Conservation (phyloP, 1,140 invertebrate genomes). For the Spodoptera frugiperda region DNA sequence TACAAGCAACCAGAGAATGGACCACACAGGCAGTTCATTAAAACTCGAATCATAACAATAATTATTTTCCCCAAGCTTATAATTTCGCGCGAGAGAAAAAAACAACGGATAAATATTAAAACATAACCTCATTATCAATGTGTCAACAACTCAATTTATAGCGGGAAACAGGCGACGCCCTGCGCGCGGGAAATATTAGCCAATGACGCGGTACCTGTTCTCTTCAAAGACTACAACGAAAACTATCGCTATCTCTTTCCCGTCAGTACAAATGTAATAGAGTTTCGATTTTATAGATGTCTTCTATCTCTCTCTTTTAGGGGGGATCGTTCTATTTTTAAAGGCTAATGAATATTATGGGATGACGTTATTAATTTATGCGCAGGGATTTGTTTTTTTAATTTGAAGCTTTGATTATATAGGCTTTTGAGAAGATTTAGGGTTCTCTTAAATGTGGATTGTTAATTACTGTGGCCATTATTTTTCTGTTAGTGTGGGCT, state of each 20-base stretch:
- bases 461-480: not conserved
- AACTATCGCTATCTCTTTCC: slow-evolving; percentile 60
- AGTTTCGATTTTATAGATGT: not conserved
- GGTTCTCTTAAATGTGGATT: slow-evolving; percentile 2
- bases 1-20: slow-evolving; percentile 59
- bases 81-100: slow-evolving; percentile 75
- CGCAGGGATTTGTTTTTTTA: slow-evolving; percentile 61
- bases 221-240: not conserved
- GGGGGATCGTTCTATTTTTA: slow-evolving; percentile 47
- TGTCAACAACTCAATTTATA: slow-evolving; percentile 85
- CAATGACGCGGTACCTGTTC: slow-evolving; percentile 62
- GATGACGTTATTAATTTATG: slow-evolving; percentile 75
- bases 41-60: slow-evolving; percentile 74
- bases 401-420: slow-evolving; percentile 43
- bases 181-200: slow-evolving; percentile 65
- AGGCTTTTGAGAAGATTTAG: slow-evolving; percentile 24
- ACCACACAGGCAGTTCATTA: slow-evolving; percentile 81
- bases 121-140: slow-evolving; percentile 84
- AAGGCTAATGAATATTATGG: slow-evolving; percentile 50
- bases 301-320: slow-evolving; percentile 41
- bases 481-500: no score
- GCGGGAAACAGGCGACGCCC: slow-evolving; percentile 80
- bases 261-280: slow-evolving; percentile 26
- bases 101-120: slow-evolving; percentile 76
- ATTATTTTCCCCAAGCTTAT: slow-evolving; percentile 77